Conservation (phyloP, 2,888 invertebrate species). For the Cheilosia vulpina region DNA sequence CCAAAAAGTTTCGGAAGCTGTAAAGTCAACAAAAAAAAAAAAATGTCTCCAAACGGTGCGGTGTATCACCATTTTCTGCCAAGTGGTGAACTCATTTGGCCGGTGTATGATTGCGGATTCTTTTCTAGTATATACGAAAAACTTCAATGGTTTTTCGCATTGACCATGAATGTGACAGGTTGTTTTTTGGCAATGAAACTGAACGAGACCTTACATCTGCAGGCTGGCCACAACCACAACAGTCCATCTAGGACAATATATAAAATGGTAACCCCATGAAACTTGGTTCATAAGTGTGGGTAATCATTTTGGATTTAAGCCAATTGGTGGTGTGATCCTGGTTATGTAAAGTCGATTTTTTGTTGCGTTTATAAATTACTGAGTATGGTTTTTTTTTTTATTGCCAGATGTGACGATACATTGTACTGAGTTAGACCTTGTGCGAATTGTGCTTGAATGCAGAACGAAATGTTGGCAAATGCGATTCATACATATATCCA, state of each 20-base stretch:
- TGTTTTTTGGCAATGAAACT: constrained; percentile 33
- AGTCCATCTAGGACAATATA: constrained; percentile 8
- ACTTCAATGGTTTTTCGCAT: constrained; percentile 34
- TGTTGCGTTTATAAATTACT: neutral
- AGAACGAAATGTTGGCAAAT: no score
- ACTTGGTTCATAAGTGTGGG: constrained; percentile 20
- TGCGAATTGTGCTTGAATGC: no score
- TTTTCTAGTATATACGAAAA: constrained; percentile 12
- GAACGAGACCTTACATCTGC: constrained; percentile 9
- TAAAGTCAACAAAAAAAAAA: neutral
- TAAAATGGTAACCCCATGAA: constrained; percentile 17
- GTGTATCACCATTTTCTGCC: constrained; percentile 12
- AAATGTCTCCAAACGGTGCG: neutral
- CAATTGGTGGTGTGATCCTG: constrained; percentile 17
- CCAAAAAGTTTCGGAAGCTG: constrained; percentile 1
- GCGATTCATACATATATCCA: no score
- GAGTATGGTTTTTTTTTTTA: neutral
- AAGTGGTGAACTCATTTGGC: constrained; percentile 11
- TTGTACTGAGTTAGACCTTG: no score
- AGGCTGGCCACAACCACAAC: constrained; percentile 30
- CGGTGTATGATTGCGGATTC: constrained; percentile 39
- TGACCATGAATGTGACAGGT: constrained; percentile 51
- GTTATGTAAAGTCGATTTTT: neutral
- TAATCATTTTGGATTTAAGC: constrained; percentile 33
- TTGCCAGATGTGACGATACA: neutral